A percentile compares a stretch with the other conserved stretches of the same genome.
Evolutionary conservation across 1,140 invertebrate species (phyloP).

Genomic region (Tetramorium parvispinum): DNA sequence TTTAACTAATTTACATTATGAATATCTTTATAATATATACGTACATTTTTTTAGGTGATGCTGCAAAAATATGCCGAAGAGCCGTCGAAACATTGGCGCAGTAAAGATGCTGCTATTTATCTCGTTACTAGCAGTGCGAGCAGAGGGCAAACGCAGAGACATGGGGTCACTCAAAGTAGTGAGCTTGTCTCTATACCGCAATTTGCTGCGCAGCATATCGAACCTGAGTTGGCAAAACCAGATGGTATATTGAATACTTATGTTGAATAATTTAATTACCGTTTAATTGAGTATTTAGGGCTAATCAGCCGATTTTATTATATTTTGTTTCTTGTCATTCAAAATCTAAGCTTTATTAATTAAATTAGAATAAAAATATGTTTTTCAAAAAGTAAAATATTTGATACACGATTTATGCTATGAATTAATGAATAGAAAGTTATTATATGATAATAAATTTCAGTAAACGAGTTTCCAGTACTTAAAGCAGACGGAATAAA

Average conservation of each 20-base stretch:
- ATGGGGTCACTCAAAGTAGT: conserved; percentile 96
- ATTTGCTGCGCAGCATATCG: conserved; percentile 94
- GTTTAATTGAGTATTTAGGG: background rate
- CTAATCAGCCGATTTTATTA: background rate
- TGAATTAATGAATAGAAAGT: background rate
- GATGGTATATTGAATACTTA: conserved; percentile 86
- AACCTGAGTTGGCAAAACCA: conserved; percentile 92
- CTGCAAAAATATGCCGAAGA: conserved; percentile 92
- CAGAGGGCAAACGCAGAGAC: conserved; percentile 95
- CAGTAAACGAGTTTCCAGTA: conserved; percentile 95
- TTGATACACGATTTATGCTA: background rate
- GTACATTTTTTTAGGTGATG: conserved; percentile 88
- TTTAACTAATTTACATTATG: background rate
- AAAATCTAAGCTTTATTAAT: background rate
- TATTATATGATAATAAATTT: conserved; percentile 66
- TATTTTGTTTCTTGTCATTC: background rate
- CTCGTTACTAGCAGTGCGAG: conserved; percentile 97
- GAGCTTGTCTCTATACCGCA: conserved; percentile 95
- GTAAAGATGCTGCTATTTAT: conserved; percentile 98
- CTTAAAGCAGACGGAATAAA: conserved; percentile 98
- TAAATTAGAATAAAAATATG: background rate
- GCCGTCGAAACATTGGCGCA: conserved; percentile 93
- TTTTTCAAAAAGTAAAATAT: conserved; percentile 12
- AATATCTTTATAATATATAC: background rate
- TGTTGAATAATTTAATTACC: conserved; percentile 7